phyloP scores from a whole-genome alignment of 2,113 vertebrate genomes.

The Aleadryas rufinucha region DNA sequence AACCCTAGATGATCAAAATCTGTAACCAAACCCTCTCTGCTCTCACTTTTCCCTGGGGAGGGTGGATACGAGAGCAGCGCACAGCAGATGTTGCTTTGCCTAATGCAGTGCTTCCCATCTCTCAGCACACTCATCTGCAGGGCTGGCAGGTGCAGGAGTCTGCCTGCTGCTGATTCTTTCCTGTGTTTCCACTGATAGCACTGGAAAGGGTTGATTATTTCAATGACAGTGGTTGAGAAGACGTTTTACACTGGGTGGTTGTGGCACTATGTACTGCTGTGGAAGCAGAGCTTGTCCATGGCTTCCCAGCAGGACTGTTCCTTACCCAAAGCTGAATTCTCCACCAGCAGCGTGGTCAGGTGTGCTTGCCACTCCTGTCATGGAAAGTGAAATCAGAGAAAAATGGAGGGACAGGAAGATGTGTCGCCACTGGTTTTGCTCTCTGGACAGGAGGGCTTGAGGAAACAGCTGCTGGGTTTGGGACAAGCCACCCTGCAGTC shows the following conservation, averaged over 20 bases:
- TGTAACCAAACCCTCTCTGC: background rate
- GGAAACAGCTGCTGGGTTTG: background rate
- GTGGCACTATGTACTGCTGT: background rate
- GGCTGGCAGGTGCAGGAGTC: background rate
- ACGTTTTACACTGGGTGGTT: background rate
- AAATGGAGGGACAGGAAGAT: background rate
- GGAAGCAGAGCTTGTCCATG: background rate
- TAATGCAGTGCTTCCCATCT: background rate
- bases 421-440: background rate
- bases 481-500: background rate
- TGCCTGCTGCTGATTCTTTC: background rate
- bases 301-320: background rate
- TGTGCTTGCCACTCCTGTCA: background rate
- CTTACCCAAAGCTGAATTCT: background rate
- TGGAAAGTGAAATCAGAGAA: background rate
- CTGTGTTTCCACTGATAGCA: background rate
- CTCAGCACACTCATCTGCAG: accelerated
- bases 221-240: background rate
- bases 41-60: background rate
- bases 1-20: background rate
- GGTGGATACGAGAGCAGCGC: background rate
- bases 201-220: background rate
- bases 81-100: background rate
- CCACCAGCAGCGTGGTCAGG: background rate
- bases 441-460: background rate